Evolutionary conservation across 1,140 invertebrate genomes (phyloP).

Genomic region (Zaprionus inermis): DNA sequence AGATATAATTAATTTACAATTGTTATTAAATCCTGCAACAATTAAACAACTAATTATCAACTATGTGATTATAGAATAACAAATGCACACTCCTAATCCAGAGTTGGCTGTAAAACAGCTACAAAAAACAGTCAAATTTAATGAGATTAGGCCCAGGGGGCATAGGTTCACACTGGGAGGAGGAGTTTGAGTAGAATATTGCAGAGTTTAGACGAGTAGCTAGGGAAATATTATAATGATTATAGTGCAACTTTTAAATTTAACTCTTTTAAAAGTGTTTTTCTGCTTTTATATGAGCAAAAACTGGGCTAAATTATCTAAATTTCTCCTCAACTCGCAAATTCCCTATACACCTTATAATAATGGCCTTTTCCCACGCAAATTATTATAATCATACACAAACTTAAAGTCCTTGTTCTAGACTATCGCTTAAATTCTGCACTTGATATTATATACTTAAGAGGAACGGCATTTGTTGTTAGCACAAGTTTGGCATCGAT

Average conservation of each 20-base stretch:
- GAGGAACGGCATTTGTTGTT: no score
- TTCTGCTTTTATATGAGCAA: not conserved
- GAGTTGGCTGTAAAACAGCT: not conserved
- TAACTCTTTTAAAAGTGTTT: no score
- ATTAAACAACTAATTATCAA: slow-evolving; percentile 5
- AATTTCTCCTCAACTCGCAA: not conserved
- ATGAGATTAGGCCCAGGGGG: no score
- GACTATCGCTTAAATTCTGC: not conserved
- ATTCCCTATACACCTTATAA: not conserved
- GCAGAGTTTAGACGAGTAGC: no score
- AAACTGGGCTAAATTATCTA: not conserved
- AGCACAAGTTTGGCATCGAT: not conserved
- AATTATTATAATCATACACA: not conserved
- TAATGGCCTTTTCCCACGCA: not conserved
- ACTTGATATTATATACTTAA: no score
- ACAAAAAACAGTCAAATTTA: not conserved
- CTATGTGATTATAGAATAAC: not conserved
- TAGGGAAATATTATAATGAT: no score
- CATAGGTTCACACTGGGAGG: not conserved
- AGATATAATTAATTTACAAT: slow-evolving; percentile 13
- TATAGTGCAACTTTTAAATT: no score
- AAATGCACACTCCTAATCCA: not conserved
- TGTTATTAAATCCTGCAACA: not conserved
- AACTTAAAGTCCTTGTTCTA: not conserved
- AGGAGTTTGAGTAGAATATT: no score